These are phyloP conservation scores for Synergus gifuensis DNA, from an alignment of 2,888 invertebrate species.

Conservation along the genomic window DNA sequence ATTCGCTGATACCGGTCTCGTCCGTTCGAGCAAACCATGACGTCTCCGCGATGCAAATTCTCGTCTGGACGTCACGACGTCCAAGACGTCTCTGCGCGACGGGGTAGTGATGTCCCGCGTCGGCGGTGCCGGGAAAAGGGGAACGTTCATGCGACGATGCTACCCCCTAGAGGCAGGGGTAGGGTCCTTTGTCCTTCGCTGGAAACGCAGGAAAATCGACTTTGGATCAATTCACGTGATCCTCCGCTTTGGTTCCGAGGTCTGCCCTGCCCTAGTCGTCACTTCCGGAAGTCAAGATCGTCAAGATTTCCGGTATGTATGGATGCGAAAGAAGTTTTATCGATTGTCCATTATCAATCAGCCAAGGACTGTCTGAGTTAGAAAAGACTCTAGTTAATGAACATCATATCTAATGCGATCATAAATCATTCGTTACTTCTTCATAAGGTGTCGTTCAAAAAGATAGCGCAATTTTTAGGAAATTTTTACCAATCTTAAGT, in stretches of 20 bases:
- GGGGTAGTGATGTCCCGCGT: conserved; percentile 59
- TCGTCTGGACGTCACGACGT: conserved; percentile 54
- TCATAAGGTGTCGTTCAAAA: no score
- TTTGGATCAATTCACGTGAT: background rate
- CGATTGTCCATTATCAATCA: background rate
- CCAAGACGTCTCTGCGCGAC: conserved; percentile 62
- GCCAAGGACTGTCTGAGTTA: background rate
- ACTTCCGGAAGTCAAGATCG: background rate
- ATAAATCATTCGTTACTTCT: background rate
- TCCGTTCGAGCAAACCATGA: conserved; percentile 54
- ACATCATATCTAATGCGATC: background rate
- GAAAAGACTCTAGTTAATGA: background rate
- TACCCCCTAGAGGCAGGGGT: conserved; percentile 11
- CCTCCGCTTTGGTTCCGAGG: background rate
- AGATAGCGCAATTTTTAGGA: no score
- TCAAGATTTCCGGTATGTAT: background rate
- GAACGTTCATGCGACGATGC: conserved; percentile 69
- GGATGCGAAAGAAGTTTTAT: background rate
- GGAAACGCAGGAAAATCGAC: background rate
- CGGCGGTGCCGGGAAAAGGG: conserved; percentile 73
- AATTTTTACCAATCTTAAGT: no score
- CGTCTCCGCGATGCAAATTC: conserved; percentile 54
- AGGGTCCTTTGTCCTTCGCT: background rate
- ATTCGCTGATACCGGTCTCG: conserved; percentile 51
- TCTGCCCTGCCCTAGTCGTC: background rate